phyloP scores from a whole-genome alignment of 2,888 invertebrate genomes.

The Eupithecia centaureata region DNA sequence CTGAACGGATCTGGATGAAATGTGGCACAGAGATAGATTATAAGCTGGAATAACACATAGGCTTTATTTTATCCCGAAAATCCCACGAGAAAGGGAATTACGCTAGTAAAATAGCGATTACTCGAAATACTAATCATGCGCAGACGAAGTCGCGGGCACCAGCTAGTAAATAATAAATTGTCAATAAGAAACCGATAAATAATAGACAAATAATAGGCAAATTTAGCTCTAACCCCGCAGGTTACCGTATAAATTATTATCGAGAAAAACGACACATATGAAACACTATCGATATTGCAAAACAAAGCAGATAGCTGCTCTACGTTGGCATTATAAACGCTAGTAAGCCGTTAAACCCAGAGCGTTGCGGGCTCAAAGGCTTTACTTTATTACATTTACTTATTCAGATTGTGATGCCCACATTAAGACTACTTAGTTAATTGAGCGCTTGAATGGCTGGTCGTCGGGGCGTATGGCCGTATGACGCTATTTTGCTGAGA shows the following conservation, averaged over 20 bases:
- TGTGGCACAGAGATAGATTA: too few species aligned
- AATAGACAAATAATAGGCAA: background rate
- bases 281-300: conserved; percentile 11
- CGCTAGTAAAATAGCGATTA: too few species aligned
- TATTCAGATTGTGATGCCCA: conserved; percentile 66
- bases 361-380: conserved; percentile 69
- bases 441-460: conserved; percentile 59
- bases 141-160: too few species aligned
- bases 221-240: background rate
- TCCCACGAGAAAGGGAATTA: too few species aligned
- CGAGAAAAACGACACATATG: background rate
- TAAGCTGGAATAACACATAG: too few species aligned
- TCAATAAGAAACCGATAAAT: too few species aligned
- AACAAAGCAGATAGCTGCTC: conserved; percentile 37
- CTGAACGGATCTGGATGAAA: too few species aligned
- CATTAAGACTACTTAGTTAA: conserved; percentile 68
- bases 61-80: too few species aligned
- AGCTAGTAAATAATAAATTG: too few species aligned
- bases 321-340: conserved; percentile 63
- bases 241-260: background rate
- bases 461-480: conserved; percentile 23
- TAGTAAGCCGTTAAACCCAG: conserved; percentile 69
- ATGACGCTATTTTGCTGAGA: conserved; percentile 36
- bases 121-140: too few species aligned
- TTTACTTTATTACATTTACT: conserved; percentile 78